Base-by-base conservation (phyloP, 2,797 vertebrate species). In the Podarcis lilfordi region DNA sequence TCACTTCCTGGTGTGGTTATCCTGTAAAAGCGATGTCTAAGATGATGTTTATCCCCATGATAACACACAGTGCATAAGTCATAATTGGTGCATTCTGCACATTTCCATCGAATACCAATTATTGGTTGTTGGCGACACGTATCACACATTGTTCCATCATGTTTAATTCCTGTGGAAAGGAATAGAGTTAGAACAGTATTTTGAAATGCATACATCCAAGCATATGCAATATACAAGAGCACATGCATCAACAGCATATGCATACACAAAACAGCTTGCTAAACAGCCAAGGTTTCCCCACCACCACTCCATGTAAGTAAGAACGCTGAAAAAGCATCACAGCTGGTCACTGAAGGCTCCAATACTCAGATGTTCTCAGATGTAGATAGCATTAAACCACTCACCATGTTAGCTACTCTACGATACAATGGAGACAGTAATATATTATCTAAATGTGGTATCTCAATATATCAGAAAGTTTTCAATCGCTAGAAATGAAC, bases 81-180 rank as follows among this genome's bases (percentile, higher is more conserved):
- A 68, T 99, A 99, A 97, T 99, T 99, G 29, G 99, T 99, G 96
- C 99, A 99, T 91, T 99, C 99, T 0, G 99, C 99, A 96, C 99
- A 99, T 94, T 99, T 99, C 99, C 99, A 99, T 92, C 99, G 98
- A 96, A 99, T 99, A 81, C 99, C 99, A 92, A 99, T 99, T 97
- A 99, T 99, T 43, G 99, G 99, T 88, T 99, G 99, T 93, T 99
- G 99, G 68, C 99, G 98, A 95, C 99, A 99, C 71, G 99, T 99
- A 95, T 99, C 99, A 95, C 99, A 99, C 99, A 99, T 99, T 91
- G 99, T 99, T 92, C 99, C 99, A 91, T 99, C 99, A 25, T 99
- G 99, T 93, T 99, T 99, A 95, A 99, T 99, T 92, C 99, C 99
- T 99, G 92, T 25, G 66, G 90, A 91, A 90, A 92, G 21, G 50